Evolutionary conservation across 2,113 vertebrate species (phyloP), one percentile per base, ranked within the genome.

Genomic region (Hystrix cristata): DNA sequence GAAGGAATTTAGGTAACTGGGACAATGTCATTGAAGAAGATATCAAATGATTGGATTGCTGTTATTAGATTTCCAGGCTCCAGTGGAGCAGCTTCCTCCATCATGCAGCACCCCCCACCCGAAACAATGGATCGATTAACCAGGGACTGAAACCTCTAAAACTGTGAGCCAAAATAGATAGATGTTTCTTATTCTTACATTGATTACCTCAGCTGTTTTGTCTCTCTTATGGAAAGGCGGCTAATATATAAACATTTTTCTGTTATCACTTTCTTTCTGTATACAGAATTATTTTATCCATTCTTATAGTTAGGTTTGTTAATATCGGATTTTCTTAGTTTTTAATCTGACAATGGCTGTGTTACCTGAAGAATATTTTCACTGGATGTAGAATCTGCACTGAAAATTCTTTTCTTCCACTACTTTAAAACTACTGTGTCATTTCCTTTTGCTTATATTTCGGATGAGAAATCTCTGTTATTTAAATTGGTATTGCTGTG

Each of bases 281-380:
- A 48, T 72, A 87, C 18, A 79, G 3, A 85, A 82, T 71, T 55
- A n/a, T 94, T 85, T 57, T 78, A 65, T 7, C 1, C 12, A 31
- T 89, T 91, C 11, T 89, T 53, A 51, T 14, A 0, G 12, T 82
- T 51, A 25, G 0, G 8, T 43, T 81, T 71, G 14, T 0, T 85
- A 67, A 76, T 19, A 79, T 48, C 13, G 90, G 23, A 38, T 53
- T 80, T 2, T 85, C 25, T 78, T 74, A 31, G 5, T 59, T 93
- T 78, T 78, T 86, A 5, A 48, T n/a, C 59, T 64, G 25, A 46
- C 0, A 59, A 71, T 1, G 5, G 4, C 7, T 87, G 18, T 87
- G 48, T 78, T 91, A 93, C 18, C 34, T 79, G 5, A 74, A 92
- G 43, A 55, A 78, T 83, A 53, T 90, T 79, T 95, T 87, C 9